phyloP scores from a whole-genome alignment of 2,888 invertebrate genomes.

The Calameuta idolon region DNA sequence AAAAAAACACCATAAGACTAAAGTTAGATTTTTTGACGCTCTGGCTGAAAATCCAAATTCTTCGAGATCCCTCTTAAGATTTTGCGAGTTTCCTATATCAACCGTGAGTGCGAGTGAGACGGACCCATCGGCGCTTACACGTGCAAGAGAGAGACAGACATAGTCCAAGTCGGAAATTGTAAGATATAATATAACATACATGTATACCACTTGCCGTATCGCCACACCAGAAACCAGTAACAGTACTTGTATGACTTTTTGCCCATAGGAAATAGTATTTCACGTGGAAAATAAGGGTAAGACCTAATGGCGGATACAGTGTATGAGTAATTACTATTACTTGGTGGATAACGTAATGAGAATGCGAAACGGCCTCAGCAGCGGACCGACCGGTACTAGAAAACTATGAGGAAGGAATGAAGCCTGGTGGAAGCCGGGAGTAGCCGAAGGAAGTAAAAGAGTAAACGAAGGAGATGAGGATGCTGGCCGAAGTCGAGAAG shows the following conservation, averaged over 20 bases:
- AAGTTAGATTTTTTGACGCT: too few relatives aligned
- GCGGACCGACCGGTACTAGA: neutral
- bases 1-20: too few relatives aligned
- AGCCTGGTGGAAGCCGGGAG: neutral
- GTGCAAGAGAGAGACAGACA: too few relatives aligned
- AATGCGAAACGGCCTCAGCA: neutral
- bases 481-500: conserved; percentile 22
- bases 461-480: conserved; percentile 23
- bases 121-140: too few relatives aligned
- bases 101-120: too few relatives aligned
- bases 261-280: neutral
- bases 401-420: neutral
- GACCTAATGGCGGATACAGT: neutral
- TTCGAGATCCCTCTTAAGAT: too few relatives aligned
- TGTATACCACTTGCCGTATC: too few relatives aligned
- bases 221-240: neutral
- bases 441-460: neutral
- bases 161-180: too few relatives aligned
- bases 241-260: neutral
- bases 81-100: too few relatives aligned
- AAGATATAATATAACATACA: too few relatives aligned
- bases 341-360: neutral
- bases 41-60: too few relatives aligned
- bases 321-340: neutral
- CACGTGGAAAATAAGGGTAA: neutral